Base-by-base conservation (phyloP, 2,888 invertebrate species). In the Incurvaria masculella region DNA sequence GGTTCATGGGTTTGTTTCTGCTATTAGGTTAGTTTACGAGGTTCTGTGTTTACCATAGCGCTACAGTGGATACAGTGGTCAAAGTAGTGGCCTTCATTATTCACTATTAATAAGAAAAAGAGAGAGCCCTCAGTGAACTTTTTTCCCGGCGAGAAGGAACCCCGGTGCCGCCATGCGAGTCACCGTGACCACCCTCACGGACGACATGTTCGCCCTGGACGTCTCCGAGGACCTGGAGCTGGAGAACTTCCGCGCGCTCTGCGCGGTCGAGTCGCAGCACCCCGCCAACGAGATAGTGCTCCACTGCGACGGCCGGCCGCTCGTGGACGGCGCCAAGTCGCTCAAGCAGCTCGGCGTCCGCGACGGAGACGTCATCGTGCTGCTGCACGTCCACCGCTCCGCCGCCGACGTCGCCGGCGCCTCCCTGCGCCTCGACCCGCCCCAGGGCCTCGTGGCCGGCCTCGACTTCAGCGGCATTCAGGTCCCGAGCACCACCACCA, bases 161-260 rank as follows among this genome's bases (percentile, higher is more conserved):
- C 33, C n/a, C n/a, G n/a, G n/a, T 4, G 8, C 57, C 65, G 84
- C 68, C 62, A 97, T 97, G 97, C 94, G 92, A 83, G 85, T 97
- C 61, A 96, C 95, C 54, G 91, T 97, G 55, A 92, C 94, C 39
- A 95, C 95, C 49, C 76, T 93, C 55, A 86, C 88, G 56, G 96
- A 95, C 73, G 87, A 90, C 61, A 87, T 96, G 56, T 95, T 95
- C 79, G 86, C 89, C 51, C 74, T 97, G 59, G 97, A 97, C 63
- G 94, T 97, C 20, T 90, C 91, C 51, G 94, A 94, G 66, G 97
- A 97, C 60, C 78, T 97, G 64, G 97, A 97, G 68, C 70, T 97
- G 59, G 94, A 94, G 69, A 96, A 96, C 74, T 94, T 97, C 63
- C 96, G 95, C 73, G 92, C 92, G 2, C 89, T 94, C 62, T 94